Evolutionary conservation across 2,797 vertebrate genomes (phyloP).

Genomic region (Acropternis orthonyx): DNA sequence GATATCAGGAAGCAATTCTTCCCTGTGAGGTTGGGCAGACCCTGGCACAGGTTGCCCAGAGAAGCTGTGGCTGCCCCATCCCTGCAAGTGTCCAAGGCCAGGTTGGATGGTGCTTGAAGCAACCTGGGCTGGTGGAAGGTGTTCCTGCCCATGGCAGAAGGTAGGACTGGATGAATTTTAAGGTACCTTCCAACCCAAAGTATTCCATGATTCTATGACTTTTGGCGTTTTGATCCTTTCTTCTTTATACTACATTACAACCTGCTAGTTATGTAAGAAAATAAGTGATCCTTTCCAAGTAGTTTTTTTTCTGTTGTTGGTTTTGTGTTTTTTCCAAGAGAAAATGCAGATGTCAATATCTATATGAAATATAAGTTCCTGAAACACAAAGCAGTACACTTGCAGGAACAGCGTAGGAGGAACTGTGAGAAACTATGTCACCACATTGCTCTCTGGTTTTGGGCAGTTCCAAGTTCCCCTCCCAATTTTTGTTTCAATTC

Average conservation of each 20-base stretch:
- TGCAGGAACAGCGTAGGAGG: slow-evolving; percentile 11
- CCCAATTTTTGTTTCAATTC: slow-evolving; percentile 49
- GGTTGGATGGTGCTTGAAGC: neutral
- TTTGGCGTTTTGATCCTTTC: neutral
- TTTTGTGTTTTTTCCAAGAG: neutral
- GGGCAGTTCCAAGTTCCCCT: slow-evolving; percentile 50
- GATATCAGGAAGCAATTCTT: neutral
- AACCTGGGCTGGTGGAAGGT: fast-evolving
- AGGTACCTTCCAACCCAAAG: neutral
- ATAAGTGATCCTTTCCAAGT: neutral
- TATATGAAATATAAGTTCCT: neutral
- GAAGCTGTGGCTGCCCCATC: neutral
- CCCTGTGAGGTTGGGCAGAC: fast-evolving
- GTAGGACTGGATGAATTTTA: neutral
- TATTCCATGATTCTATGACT: neutral
- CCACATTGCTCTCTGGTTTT: slow-evolving; percentile 41
- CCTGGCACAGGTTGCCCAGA: neutral
- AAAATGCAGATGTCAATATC: neutral
- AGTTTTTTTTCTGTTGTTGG: neutral
- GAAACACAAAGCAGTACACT: slow-evolving; percentile 43
- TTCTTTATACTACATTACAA: neutral
- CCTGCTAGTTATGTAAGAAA: neutral
- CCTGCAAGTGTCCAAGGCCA: neutral
- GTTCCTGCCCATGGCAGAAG: neutral
- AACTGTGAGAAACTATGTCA: slow-evolving; percentile 45